These are phyloP conservation scores for Haliclona indistincta DNA, from an alignment of 37 sponge, comb jelly and placozoan species.

Conservation along the genomic window DNA sequence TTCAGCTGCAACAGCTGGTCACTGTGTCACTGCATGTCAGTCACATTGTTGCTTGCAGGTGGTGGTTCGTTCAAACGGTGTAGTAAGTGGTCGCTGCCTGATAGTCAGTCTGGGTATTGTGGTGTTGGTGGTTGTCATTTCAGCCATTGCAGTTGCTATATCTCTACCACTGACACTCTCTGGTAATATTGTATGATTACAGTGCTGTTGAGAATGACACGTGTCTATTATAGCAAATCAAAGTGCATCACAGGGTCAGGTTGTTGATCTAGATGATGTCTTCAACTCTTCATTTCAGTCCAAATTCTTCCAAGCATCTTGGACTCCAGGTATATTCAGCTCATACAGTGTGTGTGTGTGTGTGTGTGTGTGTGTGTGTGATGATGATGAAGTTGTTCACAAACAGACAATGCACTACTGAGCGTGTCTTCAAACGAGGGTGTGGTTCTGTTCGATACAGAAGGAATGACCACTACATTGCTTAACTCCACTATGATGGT, in stretches of 20 bases:
- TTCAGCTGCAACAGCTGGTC: too few relatives aligned
- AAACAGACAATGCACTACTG: slow-evolving; percentile 3
- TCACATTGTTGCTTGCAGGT: too few relatives aligned
- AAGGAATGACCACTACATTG: background rate
- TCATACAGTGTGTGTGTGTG: background rate
- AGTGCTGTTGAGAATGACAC: background rate
- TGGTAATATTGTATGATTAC: background rate
- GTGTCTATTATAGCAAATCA: background rate
- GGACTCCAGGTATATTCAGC: slow-evolving; percentile 30
- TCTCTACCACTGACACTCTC: background rate
- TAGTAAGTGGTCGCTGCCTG: background rate
- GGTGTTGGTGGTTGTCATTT: background rate
- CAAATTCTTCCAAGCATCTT: slow-evolving; percentile 6
- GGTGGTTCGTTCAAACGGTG: too few relatives aligned
- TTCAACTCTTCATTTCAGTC: slow-evolving; percentile 8
- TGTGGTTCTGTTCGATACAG: slow-evolving; percentile 1
- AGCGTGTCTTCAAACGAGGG: slow-evolving; percentile 8
- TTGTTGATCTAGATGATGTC: slow-evolving; percentile 36
- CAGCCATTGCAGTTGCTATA: background rate
- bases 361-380: slow-evolving; percentile 5
- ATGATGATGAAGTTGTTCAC: background rate
- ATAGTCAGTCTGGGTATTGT: background rate
- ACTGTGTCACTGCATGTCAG: too few relatives aligned
- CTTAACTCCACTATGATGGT: background rate
- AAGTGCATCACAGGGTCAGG: background rate